Evolutionary conservation across 2,113 vertebrate species (phyloP).

Genomic region (Oncorhynchus masou): DNA sequence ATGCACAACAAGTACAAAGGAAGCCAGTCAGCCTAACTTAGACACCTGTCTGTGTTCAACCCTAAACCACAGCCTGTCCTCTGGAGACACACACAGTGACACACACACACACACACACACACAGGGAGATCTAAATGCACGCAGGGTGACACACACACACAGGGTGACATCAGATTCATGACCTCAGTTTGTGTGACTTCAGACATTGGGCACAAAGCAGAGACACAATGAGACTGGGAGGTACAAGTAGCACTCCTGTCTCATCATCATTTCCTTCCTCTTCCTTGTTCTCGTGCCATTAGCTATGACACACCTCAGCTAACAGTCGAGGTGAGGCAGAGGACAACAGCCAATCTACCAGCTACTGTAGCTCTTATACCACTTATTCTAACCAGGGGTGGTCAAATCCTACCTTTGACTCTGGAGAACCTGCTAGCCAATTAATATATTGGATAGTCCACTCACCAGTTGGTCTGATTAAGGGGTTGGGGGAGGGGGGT

Average conservation of each 20-base stretch:
- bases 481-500: too few species aligned
- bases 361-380: too few species aligned
- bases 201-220: slow-evolving; percentile 7
- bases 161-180: too few species aligned
- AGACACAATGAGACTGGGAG: slow-evolving; percentile 3
- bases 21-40: too few species aligned
- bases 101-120: too few species aligned
- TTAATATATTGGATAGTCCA: too few species aligned
- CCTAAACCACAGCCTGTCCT: background rate
- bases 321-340: slow-evolving; percentile 31
- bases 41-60: slow-evolving; percentile 2
- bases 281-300: slow-evolving; percentile 32
- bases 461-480: too few species aligned
- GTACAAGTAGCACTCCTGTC: slow-evolving; percentile 15
- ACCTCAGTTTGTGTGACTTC: background rate
- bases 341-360: slow-evolving; percentile 23
- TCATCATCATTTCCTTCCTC: slow-evolving; percentile 39
- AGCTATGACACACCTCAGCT: slow-evolving; percentile 22
- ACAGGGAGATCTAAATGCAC: too few species aligned
- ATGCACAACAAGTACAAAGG: background rate
- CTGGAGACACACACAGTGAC: slow-evolving; percentile 25
- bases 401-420: too few species aligned
- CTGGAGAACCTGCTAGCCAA: too few species aligned
- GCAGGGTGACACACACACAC: too few species aligned
- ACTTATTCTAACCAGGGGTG: too few species aligned